Base-by-base conservation (phyloP, 2,797 vertebrate genomes). In the Rhabdophis nuchalis region DNA sequence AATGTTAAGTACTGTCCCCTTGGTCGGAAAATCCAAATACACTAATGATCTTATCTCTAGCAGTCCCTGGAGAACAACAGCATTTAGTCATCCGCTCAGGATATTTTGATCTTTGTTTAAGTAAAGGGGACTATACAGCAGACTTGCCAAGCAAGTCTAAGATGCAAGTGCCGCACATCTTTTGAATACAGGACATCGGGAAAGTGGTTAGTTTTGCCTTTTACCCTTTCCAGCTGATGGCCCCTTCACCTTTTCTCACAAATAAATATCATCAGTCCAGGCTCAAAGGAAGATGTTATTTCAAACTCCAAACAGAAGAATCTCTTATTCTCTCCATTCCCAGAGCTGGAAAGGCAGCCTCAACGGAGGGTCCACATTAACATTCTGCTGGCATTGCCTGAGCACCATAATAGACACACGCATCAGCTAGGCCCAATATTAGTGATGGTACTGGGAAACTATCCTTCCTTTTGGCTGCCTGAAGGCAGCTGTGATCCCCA, bases 401-500 rank as follows among this genome's bases (percentile, higher is more conserved):
- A 1, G 41, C 96, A 96, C 95, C 86, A 36, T 96, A 97, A 97
- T 95, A 97, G 96, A 97, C 95, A 95, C 0, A 68, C 96, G 93
- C 97, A 93, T 95, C 96, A 96, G 96, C 97, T 97, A 97, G 97
- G 96, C 96, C 98, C 97, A 96, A 90, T 97, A 97, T 97, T 97
- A 97, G 97, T 93, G 97, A 96, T 96, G 96, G 97, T 97, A 96
- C 96, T 95, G 95, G 96, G 96, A 97, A 97, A 95, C 95, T 92
- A 90, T 97, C 96, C 97, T 97, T 96, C 97, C 97, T 97, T 96
- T 96, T 97, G 96, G 97, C 96, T 97, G 98, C 98, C 98, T 94
- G 96, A 96, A 98, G 98, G 98, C 97, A 97, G 95, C 95, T 96
- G 97, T 97, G 97, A 98, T 97, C 97, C 97, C 97, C 96, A 96